These are phyloP conservation scores for Coenobita brevimanus DNA, from an alignment of 1,140 invertebrate species.

Conservation along the genomic window DNA sequence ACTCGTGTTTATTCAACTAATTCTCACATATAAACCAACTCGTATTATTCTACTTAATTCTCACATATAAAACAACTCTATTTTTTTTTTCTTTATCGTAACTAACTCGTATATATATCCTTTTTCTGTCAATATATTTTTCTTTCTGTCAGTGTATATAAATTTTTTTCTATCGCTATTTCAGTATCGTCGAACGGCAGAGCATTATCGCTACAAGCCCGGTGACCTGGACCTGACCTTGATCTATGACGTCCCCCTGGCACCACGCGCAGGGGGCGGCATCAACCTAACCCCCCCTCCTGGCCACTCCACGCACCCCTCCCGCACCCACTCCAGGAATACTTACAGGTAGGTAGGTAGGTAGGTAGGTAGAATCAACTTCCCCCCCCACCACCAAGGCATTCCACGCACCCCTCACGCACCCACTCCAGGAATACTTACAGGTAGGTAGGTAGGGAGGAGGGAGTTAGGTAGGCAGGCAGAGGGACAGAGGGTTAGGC, in stretches of 20 bases:
- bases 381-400: conserved; percentile 23
- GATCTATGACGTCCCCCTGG: background rate
- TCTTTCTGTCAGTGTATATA: no score
- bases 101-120: no score
- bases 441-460: background rate
- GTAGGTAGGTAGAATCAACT: no score
- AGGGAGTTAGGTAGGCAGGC: background rate
- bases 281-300: conserved; percentile 34
- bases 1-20: no score
- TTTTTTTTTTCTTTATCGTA: no score
- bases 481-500: background rate
- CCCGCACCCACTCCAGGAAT: conserved; percentile 27
- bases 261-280: conserved; percentile 26
- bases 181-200: conserved; percentile 22
- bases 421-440: conserved; percentile 28
- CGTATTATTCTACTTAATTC: no score
- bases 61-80: no score
- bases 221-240: conserved; percentile 26
- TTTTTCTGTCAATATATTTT: no score
- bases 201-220: conserved; percentile 47
- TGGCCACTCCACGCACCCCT: conserved; percentile 23
- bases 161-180: background rate
- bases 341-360: conserved; percentile 30
- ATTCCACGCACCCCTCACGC: conserved; percentile 14
- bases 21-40: no score